A percentile compares a stretch with the other conserved stretches of the same genome.
These are phyloP conservation scores for Mormyrops attenuatus DNA, from an alignment of 2,797 vertebrate genomes.

Conservation along the genomic window DNA sequence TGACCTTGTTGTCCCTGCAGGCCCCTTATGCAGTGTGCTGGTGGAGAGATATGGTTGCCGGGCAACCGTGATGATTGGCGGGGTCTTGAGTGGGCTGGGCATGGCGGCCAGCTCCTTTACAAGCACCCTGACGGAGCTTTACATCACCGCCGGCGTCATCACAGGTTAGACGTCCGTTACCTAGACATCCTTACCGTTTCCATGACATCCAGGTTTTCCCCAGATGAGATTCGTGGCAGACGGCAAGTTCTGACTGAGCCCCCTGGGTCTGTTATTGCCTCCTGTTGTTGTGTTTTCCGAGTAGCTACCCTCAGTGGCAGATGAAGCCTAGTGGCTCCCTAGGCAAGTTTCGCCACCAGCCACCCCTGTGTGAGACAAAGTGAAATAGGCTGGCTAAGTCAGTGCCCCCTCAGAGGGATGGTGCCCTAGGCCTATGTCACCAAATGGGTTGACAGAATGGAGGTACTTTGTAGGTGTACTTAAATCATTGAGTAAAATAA, in stretches of 20 bases:
- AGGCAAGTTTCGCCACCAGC: background rate
- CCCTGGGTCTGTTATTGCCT: background rate
- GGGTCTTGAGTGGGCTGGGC: slow-evolving; percentile 68
- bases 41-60: slow-evolving; percentile 74
- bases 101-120: slow-evolving; percentile 72
- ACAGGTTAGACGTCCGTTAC: slow-evolving; percentile 56
- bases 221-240: background rate
- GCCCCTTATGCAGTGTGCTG: slow-evolving; percentile 75
- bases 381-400: background rate
- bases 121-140: slow-evolving; percentile 63
- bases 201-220: background rate
- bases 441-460: background rate
- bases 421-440: background rate
- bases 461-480: background rate
- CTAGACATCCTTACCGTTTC: background rate
- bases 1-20: slow-evolving; percentile 45
- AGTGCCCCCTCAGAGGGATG: background rate
- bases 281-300: background rate
- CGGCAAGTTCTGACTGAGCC: background rate
- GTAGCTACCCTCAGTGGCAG: background rate
- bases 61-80: slow-evolving; percentile 66
- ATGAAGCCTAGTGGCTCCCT: background rate
- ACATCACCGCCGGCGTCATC: slow-evolving; percentile 66
- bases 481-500: background rate
- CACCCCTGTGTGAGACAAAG: background rate